Base-by-base conservation (phyloP, 2,888 invertebrate genomes). In the Xanthorhoe spadicearia region DNA sequence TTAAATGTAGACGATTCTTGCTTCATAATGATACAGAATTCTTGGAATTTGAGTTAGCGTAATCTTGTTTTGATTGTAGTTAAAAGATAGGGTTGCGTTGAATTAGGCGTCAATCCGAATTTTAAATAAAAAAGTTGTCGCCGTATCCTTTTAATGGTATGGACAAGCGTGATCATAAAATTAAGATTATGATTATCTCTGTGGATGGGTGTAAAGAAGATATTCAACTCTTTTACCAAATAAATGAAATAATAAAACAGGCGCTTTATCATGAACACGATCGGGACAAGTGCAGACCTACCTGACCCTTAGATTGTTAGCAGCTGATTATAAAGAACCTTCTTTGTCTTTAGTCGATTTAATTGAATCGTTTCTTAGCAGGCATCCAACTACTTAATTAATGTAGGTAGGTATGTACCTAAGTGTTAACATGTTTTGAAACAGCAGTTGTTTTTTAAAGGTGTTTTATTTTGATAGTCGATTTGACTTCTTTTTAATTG, bases 211-310 rank as follows among this genome's bases (percentile, higher is more conserved):
- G 51, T 51, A 51, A 23, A 51, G 51, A 51, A 51, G 51, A 51
- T 51, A 51, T 19, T n/a, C 19, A 19, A 23, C 46, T 51, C 19
- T 51, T 13, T 51, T 51, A 51, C 51, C 13, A 13, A 50, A 19
- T 23, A 23, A n/a, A 51, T 23, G 51, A 51, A 48, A 48, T 15
- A 48, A 19, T 23, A 51, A 51, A 51, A 51, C 51, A 23, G 23
- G 19, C 52, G 28, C 48, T 43, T 62, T 67, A 67, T 64, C 67
- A 50, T 15, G 7, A 43, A 18, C 67, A 67, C 67, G 63, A 64
- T 67, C 67, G 60, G 52, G 52, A 55, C 67, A 56, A 60, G 60
- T 46, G 50, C 32, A 59, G 28, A 66, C 62, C 59, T 60, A 38
- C 58, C 66, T 66, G 66, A 59, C 62, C 32, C 43, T 43, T 2